Evolutionary conservation across 2,888 invertebrate species (phyloP).

Genomic region (Lepetodrilus schrolli): DNA sequence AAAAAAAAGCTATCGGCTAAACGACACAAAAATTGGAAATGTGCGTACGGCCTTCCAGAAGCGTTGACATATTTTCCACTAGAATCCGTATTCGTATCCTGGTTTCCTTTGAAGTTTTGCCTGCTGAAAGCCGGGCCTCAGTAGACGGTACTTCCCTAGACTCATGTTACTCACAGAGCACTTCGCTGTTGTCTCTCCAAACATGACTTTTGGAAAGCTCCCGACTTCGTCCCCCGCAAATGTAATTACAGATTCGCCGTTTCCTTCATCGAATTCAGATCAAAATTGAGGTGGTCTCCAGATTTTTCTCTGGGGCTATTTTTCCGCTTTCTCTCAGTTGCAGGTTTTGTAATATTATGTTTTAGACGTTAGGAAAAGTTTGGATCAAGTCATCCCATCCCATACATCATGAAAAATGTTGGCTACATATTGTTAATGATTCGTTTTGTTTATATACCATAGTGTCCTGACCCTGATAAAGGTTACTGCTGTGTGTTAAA

Average conservation of each 20-base stretch:
- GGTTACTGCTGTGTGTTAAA: too few relatives aligned
- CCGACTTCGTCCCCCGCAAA: slow-evolving; percentile 20
- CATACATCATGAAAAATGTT: too few relatives aligned
- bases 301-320: neutral
- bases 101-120: slow-evolving; percentile 24
- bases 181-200: slow-evolving; percentile 14
- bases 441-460: too few relatives aligned
- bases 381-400: neutral
- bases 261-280: slow-evolving; percentile 27
- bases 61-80: slow-evolving; percentile 21
- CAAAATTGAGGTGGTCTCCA: slow-evolving; percentile 27
- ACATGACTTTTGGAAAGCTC: slow-evolving; percentile 28
- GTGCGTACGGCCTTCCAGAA: neutral
- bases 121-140: slow-evolving; percentile 18
- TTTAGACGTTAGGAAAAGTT: neutral
- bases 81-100: slow-evolving; percentile 24
- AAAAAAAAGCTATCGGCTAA: slow-evolving; percentile 17
- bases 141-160: neutral
- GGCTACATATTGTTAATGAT: too few relatives aligned
- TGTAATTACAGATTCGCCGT: slow-evolving; percentile 17
- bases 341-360: neutral
- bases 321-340: neutral
- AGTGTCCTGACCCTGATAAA: too few relatives aligned
- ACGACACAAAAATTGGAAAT: neutral
- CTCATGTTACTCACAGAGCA: slow-evolving; percentile 9